Conservation (phyloP, 2,888 invertebrate species). For the Lacanobia wlatinum region DNA sequence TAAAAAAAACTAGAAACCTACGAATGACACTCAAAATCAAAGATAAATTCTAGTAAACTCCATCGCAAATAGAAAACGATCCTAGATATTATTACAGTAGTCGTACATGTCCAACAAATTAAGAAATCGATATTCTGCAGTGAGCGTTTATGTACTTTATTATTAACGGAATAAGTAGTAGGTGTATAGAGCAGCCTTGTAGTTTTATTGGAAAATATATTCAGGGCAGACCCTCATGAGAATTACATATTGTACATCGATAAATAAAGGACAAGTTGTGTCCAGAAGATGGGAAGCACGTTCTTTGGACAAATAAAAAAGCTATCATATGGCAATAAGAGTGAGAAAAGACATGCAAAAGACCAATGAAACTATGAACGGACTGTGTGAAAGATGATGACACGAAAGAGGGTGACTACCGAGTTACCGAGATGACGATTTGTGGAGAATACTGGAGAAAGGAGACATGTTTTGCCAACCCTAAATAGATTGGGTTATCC, state of each 20-base stretch:
- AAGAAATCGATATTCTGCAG: constrained; percentile 37
- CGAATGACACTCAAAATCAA: background rate
- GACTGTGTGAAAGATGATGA: background rate
- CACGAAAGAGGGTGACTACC: background rate
- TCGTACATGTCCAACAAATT: background rate
- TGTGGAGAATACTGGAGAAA: background rate
- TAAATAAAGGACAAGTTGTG: background rate
- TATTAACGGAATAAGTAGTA: background rate
- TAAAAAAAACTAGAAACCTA: no score
- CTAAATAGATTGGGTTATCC: background rate
- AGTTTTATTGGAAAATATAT: background rate
- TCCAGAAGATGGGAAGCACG: background rate
- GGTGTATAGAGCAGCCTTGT: no score
- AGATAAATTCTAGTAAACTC: background rate
- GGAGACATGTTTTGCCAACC: background rate
- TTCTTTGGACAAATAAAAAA: background rate
- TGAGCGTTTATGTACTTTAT: background rate
- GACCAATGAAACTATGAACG: background rate
- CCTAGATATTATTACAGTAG: background rate
- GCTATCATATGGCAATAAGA: background rate
- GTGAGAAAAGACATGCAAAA: background rate
- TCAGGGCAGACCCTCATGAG: background rate
- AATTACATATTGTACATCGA: background rate
- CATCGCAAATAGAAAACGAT: constrained; percentile 1
- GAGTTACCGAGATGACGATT: background rate